Evolutionary conservation across 1,140 invertebrate species (phyloP).

Genomic region (Notospermus geniculatus): DNA sequence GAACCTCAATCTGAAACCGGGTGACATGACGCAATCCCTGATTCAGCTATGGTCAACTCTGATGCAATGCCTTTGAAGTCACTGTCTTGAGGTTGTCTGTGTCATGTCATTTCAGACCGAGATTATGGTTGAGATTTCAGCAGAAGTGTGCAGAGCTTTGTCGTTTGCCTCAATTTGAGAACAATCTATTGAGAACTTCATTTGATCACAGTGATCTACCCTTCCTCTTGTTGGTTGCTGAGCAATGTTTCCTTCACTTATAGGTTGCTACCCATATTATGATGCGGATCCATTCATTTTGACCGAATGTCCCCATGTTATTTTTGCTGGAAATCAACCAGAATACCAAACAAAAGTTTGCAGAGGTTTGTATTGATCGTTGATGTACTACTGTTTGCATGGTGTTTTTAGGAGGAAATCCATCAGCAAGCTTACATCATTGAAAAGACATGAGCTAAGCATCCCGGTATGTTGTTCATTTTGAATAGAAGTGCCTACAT

Average conservation of each 20-base stretch:
- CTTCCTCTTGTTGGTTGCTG: neutral
- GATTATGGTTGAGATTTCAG: too few relatives aligned
- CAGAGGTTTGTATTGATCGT: slow-evolving; percentile 35
- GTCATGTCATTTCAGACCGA: too few relatives aligned
- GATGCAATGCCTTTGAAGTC: too few relatives aligned
- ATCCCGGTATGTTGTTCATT: neutral
- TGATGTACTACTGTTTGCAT: too few relatives aligned
- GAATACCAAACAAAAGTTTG: slow-evolving; percentile 40
- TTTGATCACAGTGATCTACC: neutral
- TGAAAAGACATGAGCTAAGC: neutral
- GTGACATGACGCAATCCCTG: too few relatives aligned
- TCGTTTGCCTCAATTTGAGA: too few relatives aligned
- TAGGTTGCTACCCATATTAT: slow-evolving; percentile 78
- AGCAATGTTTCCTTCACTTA: slow-evolving; percentile 19
- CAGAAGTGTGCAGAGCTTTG: too few relatives aligned
- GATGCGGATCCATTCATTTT: slow-evolving; percentile 87
- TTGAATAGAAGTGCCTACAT: neutral
- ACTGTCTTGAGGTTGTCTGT: too few relatives aligned
- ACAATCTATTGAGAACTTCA: neutral
- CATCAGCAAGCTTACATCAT: too few relatives aligned
- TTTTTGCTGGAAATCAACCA: slow-evolving; percentile 84
- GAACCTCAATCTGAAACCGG: too few relatives aligned
- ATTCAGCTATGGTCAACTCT: too few relatives aligned
- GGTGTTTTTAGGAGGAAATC: too few relatives aligned
- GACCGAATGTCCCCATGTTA: slow-evolving; percentile 80